These are phyloP conservation scores for Oenanthe melanoleuca DNA, from an alignment of 2,113 vertebrate genomes.

Conservation along the genomic window DNA sequence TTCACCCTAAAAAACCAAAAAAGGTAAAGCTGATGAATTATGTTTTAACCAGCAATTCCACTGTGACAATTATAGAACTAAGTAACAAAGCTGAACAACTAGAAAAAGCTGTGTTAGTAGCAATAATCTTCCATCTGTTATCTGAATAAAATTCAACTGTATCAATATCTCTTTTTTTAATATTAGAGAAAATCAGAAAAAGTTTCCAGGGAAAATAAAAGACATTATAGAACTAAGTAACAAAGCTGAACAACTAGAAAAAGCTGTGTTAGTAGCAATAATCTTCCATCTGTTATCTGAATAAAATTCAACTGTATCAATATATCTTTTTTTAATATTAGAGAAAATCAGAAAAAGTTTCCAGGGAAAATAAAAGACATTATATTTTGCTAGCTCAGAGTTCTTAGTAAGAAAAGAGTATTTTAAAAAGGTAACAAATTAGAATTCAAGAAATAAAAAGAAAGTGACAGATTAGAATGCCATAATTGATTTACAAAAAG, in stretches of 20 bases:
- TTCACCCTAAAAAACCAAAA: slow-evolving; percentile 78
- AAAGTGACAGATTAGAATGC: not conserved
- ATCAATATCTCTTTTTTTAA: not conserved
- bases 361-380: not conserved
- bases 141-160: not conserved
- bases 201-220: not conserved
- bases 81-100: not conserved
- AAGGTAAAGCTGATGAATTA: not conserved
- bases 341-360: not conserved
- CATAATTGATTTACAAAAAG: not conserved
- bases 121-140: not conserved
- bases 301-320: not conserved
- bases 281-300: not conserved
- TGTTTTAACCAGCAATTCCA: not conserved
- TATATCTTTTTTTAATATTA: not conserved
- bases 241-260: not conserved
- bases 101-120: not conserved
- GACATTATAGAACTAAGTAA: not conserved
- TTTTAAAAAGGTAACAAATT: not conserved
- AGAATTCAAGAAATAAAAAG: not conserved
- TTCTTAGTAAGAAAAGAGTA: not conserved
- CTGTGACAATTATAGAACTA: not conserved
- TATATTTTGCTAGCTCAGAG: not conserved
- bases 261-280: not conserved
- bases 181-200: not conserved